Conservation (phyloP, 2,113 vertebrate genomes). For the Capreolus pygargus region DNA sequence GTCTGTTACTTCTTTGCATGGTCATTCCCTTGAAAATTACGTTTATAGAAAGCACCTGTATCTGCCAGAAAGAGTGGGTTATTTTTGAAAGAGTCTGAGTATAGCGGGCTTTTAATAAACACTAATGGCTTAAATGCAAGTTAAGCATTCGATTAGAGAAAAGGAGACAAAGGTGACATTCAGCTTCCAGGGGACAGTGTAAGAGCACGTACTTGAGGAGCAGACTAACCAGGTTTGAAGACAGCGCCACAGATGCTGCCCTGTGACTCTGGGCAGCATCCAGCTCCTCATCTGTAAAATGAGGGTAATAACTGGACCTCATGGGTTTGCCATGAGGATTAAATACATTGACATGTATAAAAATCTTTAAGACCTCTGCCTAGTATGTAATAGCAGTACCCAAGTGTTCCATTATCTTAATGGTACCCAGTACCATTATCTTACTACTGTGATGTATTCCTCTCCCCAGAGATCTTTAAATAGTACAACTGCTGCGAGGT, state of each 20-base stretch:
- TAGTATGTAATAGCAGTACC: neutral
- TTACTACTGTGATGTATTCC: neutral
- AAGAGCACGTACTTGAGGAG: neutral
- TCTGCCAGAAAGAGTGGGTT: neutral
- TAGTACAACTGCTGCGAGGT: neutral
- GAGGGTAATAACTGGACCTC: neutral
- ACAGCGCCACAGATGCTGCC: neutral
- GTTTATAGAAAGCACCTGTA: neutral
- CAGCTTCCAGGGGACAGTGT: neutral
- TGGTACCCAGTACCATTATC: no score
- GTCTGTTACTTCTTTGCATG: neutral
- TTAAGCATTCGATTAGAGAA: neutral
- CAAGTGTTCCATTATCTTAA: neutral
- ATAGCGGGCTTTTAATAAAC: neutral
- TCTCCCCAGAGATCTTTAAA: neutral
- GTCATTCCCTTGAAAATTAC: neutral
- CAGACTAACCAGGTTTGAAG: neutral
- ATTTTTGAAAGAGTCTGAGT: slow-evolving; percentile 2
- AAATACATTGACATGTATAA: neutral
- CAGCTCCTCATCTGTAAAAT: neutral
- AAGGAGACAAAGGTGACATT: neutral
- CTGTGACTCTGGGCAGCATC: neutral
- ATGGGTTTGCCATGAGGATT: neutral
- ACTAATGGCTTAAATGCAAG: neutral
- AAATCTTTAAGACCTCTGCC: neutral